A percentile compares a stretch with the other conserved stretches of the same genome.
These are phyloP conservation scores for Tachina grossa DNA, from an alignment of 2,888 invertebrate species.

Conservation along the genomic window DNA sequence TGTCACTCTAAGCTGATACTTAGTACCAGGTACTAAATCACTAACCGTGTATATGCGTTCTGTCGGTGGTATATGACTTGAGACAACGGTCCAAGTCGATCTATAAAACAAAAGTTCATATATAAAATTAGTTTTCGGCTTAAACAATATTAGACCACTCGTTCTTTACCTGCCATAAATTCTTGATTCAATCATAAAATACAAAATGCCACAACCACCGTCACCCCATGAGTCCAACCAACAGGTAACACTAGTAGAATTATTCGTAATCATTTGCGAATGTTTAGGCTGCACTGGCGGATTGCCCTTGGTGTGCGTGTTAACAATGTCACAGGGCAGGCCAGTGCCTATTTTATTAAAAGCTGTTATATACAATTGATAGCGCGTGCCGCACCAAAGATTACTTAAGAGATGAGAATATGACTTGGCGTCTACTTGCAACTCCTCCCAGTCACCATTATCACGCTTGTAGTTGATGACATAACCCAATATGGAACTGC, in stretches of 20 bases:
- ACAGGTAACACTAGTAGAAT: constrained; percentile 92
- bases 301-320: constrained; percentile 92
- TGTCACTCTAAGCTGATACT: constrained; percentile 88
- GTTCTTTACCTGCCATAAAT: constrained; percentile 83
- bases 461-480: constrained; percentile 95
- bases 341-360: constrained; percentile 95
- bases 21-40: constrained; percentile 89
- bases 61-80: constrained; percentile 91
- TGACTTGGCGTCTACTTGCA: constrained; percentile 92
- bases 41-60: constrained; percentile 92
- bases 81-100: constrained; percentile 89
- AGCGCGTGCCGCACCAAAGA: constrained; percentile 93
- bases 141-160: not conserved
- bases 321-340: constrained; percentile 93
- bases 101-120: constrained; percentile 65
- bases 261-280: constrained; percentile 91
- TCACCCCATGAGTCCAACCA: constrained; percentile 95
- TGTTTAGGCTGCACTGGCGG: constrained; percentile 91
- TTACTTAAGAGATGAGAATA: constrained; percentile 91
- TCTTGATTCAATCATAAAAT: constrained; percentile 92
- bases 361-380: constrained; percentile 94
- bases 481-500: constrained; percentile 91
- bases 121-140: not conserved
- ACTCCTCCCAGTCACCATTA: constrained; percentile 95
- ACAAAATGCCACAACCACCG: constrained; percentile 93